Base-by-base conservation (phyloP, 2,113 vertebrate species). In the Pygoscelis antarcticus region DNA sequence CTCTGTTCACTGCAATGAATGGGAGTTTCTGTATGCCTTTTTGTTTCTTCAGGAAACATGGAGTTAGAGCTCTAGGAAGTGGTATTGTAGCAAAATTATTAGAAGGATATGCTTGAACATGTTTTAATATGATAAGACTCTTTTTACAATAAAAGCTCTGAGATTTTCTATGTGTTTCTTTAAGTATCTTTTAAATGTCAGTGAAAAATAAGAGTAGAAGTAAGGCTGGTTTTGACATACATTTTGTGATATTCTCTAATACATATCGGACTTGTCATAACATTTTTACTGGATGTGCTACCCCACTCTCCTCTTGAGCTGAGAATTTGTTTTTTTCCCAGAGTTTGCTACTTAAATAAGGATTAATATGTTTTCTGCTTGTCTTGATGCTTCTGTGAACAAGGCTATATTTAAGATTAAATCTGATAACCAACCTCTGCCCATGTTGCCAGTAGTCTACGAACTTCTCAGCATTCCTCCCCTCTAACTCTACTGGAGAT, bases 381-480 rank as follows among this genome's bases (percentile, higher is more conserved):
- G 12, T 55, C 44, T 69, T 65, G 36, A 15, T 80, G 49, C 16
- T 84, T 74, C 58, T 51, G 11, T 69, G 52, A 68, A 46, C 4
- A 71, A 60, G 7, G 16, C 8, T 44, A 14, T 64, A 32, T 60
- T 87, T 87, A 79, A 66, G 17, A 75, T n/a, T 52, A 69, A 74
- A 81, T 69, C 23, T 89, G 32, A 69, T 26, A 60, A 30, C 11
- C 14, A 55, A 7, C 6, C 11, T 83, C 54, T 72, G 38, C 12
- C 18, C 6, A 17, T n/a, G 8, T 11, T 52, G 25, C 21, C 1
- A 1, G 23, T 79, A 75, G 34, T 36, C 21, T 49, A n/a, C 0
- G 1, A 79, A 40, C 15, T 66, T 83, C 26, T 57, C 15, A 40
- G 22, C 9, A n/a, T 71, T 42, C 11, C 13, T 79, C 15, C 49